Conservation (phyloP, 1,140 invertebrate genomes). For the Mycetomoellerius zeteki region DNA sequence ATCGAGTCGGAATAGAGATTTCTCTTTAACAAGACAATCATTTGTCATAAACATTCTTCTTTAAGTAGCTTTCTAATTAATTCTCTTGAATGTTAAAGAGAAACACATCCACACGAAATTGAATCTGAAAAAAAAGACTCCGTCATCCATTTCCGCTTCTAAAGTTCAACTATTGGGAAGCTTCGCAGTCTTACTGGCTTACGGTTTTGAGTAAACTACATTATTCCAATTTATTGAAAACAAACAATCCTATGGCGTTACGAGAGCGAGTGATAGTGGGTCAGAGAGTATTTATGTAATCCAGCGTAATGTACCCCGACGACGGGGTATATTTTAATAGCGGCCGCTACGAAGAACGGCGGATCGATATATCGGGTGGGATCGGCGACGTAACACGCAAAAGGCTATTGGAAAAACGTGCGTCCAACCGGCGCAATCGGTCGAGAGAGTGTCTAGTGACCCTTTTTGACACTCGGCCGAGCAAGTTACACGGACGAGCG, state of each 20-base stretch:
- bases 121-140: neutral
- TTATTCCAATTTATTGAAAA: neutral
- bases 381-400: constrained; percentile 66
- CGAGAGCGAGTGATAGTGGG: constrained; percentile 31
- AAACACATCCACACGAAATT: neutral
- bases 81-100: neutral
- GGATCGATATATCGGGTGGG: constrained; percentile 58
- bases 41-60: neutral
- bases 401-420: constrained; percentile 79
- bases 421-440: constrained; percentile 82
- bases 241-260: constrained; percentile 24
- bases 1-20: neutral
- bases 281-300: constrained; percentile 60
- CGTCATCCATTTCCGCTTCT: neutral
- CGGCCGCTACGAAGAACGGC: constrained; percentile 22
- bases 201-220: neutral
- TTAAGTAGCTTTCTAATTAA: neutral
- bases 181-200: neutral
- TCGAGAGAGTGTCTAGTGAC: constrained; percentile 85
- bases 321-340: constrained; percentile 52
- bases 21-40: neutral
- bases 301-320: constrained; percentile 49
- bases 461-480: constrained; percentile 85
- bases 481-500: constrained; percentile 82
- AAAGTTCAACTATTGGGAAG: neutral